Evolutionary conservation across 2,797 vertebrate species (phyloP).

Genomic region (Merluccius polli): DNA sequence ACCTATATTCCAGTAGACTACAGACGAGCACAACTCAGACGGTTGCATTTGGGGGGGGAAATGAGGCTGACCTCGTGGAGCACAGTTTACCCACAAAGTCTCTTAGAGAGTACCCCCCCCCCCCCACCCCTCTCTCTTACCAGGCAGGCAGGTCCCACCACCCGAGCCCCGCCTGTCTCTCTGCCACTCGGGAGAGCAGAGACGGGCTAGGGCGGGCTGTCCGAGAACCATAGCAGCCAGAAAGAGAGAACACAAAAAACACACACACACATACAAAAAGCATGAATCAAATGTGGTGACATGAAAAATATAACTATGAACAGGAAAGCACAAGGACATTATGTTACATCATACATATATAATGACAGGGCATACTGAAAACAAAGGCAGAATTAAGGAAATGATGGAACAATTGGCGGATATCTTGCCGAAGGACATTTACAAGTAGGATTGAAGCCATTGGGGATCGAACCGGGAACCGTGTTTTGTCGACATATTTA

Average conservation of each 20-base stretch:
- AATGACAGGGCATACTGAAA: neutral
- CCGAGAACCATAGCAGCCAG: constrained; percentile 47
- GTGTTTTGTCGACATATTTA: neutral
- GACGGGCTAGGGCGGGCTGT: constrained; percentile 71
- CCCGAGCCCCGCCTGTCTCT: constrained; percentile 65
- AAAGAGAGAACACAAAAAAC: constrained; percentile 42
- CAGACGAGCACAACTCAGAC: neutral
- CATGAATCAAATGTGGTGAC: neutral
- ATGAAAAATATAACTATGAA: neutral
- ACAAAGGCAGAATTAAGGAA: neutral
- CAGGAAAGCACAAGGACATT: neutral
- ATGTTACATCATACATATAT: neutral
- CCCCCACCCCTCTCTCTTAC: constrained; percentile 59
- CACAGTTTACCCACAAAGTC: neutral
- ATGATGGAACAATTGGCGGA: neutral
- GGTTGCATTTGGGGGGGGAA: neutral
- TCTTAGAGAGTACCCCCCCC: no score
- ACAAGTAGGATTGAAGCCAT: neutral
- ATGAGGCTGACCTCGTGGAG: neutral
- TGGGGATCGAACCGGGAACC: neutral
- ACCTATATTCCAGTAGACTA: neutral
- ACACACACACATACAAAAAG: no score
- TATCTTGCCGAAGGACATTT: neutral
- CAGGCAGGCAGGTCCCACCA: constrained; percentile 72
- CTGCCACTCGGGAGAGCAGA: constrained; percentile 66